Conservation (phyloP, 2,113 vertebrate species). For the Leiothrix lutea region DNA sequence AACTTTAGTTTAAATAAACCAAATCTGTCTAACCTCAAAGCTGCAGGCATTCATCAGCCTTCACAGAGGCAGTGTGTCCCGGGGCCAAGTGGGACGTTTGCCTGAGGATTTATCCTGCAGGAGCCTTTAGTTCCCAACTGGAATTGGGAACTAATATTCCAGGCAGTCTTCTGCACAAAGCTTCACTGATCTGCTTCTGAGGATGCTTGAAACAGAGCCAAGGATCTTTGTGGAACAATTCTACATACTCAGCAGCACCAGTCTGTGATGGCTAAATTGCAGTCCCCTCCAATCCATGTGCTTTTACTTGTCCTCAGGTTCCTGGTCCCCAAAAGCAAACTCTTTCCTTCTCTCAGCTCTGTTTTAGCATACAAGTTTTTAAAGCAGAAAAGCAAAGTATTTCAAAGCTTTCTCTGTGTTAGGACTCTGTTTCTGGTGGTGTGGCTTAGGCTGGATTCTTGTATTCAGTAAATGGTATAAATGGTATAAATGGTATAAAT, state of each 20-base stretch:
- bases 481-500: neutral
- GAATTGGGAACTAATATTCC: constrained; percentile 22
- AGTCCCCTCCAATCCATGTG: neutral
- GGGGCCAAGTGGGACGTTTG: constrained; percentile 17
- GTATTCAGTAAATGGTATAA: neutral
- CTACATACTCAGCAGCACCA: neutral
- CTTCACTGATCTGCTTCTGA: neutral
- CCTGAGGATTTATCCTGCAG: constrained; percentile 19
- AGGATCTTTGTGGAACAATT: neutral
- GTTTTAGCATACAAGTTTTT: neutral
- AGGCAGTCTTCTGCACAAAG: constrained; percentile 32
- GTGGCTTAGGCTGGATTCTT: neutral
- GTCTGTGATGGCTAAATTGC: neutral
- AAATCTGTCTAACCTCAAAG: constrained; percentile 40
- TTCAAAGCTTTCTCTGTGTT: neutral
- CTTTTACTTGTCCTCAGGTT: neutral
- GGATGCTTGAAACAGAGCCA: neutral
- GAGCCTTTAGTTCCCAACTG: neutral
- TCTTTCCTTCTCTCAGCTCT: neutral
- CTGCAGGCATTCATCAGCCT: constrained; percentile 43
- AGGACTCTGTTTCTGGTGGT: neutral
- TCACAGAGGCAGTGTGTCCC: constrained; percentile 1
- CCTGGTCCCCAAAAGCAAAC: neutral
- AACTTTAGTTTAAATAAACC: constrained; percentile 53
- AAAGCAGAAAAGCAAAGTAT: neutral